Conservation (phyloP, 53 echinoderm and acorn worm species). For the Crossaster papposus region DNA sequence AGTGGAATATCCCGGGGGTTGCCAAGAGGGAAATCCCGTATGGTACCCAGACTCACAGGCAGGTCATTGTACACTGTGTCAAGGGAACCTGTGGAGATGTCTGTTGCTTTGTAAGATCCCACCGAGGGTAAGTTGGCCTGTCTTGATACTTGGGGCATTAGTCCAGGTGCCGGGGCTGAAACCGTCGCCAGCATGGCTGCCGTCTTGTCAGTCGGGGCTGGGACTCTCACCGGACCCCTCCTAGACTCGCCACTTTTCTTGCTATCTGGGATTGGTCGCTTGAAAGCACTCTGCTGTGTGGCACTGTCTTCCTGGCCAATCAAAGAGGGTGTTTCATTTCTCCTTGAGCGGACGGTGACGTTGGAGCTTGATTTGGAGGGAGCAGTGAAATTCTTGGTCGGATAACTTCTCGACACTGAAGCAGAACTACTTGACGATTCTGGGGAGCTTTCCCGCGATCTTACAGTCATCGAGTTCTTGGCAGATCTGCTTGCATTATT, state of each 20-base stretch:
- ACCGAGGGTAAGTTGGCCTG: slow-evolving; percentile 52
- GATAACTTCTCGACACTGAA: neutral
- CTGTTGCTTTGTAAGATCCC: slow-evolving; percentile 47
- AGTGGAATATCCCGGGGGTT: neutral
- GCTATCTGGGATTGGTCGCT: slow-evolving; percentile 33
- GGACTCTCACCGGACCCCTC: slow-evolving; percentile 33
- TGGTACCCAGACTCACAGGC: slow-evolving; percentile 60
- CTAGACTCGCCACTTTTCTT: slow-evolving; percentile 8
- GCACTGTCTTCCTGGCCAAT: neutral
- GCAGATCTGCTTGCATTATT: neutral
- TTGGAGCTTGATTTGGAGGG: slow-evolving; percentile 12
- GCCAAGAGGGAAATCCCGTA: slow-evolving; percentile 23
- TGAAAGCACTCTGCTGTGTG: slow-evolving; percentile 8
- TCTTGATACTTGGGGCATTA: slow-evolving; percentile 40
- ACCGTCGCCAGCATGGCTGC: slow-evolving; percentile 26
- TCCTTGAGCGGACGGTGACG: slow-evolving; percentile 8
- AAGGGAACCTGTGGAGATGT: slow-evolving; percentile 69
- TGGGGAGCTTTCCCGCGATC: slow-evolving; percentile 18
- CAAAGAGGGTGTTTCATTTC: neutral
- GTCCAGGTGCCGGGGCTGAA: neutral
- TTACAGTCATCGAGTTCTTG: neutral
- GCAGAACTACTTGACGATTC: neutral
- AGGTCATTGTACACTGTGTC: slow-evolving; percentile 80
- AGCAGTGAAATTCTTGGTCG: neutral
- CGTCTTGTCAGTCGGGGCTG: slow-evolving; percentile 24